Percentiles rank a stretch among this genome's conserved stretches.
Evolutionary conservation across 2,888 invertebrate species (phyloP).

Genomic region (Hirtodrosophila trivittata): DNA sequence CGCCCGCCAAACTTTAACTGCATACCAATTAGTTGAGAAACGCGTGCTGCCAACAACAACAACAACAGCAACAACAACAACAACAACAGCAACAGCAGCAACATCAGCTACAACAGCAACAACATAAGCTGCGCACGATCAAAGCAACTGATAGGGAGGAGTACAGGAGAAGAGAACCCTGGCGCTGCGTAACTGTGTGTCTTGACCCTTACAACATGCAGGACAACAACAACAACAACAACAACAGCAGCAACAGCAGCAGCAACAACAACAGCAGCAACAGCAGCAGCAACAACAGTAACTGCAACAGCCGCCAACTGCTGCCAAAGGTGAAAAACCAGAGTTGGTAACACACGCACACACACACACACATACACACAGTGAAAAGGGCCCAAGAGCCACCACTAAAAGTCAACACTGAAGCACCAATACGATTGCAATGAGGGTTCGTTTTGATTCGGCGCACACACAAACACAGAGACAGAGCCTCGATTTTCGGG

Average conservation of each 20-base stretch:
- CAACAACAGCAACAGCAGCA: slow-evolving; percentile 27
- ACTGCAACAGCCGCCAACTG: slow-evolving; percentile 70
- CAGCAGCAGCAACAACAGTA: slow-evolving; percentile 32
- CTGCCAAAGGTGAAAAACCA: slow-evolving; percentile 81
- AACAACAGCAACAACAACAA: slow-evolving; percentile 41
- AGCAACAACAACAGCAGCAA: slow-evolving; percentile 51
- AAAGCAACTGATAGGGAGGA: slow-evolving; percentile 62
- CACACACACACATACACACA: slow-evolving; percentile 6
- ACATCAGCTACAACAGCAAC: slow-evolving; percentile 35
- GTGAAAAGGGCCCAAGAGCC: slow-evolving; percentile 56
- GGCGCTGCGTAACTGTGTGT: slow-evolving; percentile 77
- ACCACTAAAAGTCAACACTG: slow-evolving; percentile 66
- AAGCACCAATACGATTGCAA: slow-evolving; percentile 53
- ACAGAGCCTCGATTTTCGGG: slow-evolving; percentile 64
- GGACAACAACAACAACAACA: slow-evolving; percentile 52
- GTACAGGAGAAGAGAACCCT: slow-evolving; percentile 23
- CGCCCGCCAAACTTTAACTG: slow-evolving; percentile 79
- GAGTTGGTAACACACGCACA: slow-evolving; percentile 65
- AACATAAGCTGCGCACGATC: slow-evolving; percentile 61
- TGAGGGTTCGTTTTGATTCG: slow-evolving; percentile 76
- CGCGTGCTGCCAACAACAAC: slow-evolving; percentile 80
- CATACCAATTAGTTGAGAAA: slow-evolving; percentile 82
- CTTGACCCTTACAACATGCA: slow-evolving; percentile 77
- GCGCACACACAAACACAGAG: slow-evolving; percentile 48
- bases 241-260: slow-evolving; percentile 33